Evolutionary conservation across 2,797 vertebrate genomes (phyloP).

Genomic region (Eutrigla gurnardus): DNA sequence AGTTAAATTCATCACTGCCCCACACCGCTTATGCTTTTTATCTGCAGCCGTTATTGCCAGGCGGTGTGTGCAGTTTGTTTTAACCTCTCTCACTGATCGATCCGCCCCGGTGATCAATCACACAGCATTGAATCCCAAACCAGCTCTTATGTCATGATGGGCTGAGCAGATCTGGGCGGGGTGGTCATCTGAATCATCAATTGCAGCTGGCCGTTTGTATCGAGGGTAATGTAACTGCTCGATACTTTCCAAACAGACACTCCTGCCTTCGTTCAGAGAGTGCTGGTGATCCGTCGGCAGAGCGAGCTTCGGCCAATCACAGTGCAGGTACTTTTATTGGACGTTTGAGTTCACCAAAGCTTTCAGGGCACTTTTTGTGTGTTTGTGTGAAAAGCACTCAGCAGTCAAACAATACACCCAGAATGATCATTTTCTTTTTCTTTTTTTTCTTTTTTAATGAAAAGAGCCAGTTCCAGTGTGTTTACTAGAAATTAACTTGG

Average conservation of each 20-base stretch:
- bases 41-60: constrained; percentile 49
- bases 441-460: constrained; percentile 73
- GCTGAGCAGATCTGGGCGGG: constrained; percentile 61
- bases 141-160: constrained; percentile 77
- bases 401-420: constrained; percentile 22
- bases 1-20: constrained; percentile 8
- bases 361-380: background rate
- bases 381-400: background rate
- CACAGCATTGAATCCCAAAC: constrained; percentile 62
- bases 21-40: constrained; percentile 21
- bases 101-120: constrained; percentile 62
- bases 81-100: constrained; percentile 72
- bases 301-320: constrained; percentile 20
- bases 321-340: constrained; percentile 11
- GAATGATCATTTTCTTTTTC: constrained; percentile 12
- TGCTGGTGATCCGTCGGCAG: constrained; percentile 30
- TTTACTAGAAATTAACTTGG: constrained; percentile 73
- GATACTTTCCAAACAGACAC: constrained; percentile 81
- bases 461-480: constrained; percentile 80
- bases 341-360: constrained; percentile 20
- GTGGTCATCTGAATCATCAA: constrained; percentile 74
- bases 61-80: constrained; percentile 44
- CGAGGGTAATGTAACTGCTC: constrained; percentile 69
- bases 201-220: constrained; percentile 75
- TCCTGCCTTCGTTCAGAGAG: constrained; percentile 56